phyloP scores from a whole-genome alignment of 2,797 vertebrate species.

The Coracias cyanogaster region DNA sequence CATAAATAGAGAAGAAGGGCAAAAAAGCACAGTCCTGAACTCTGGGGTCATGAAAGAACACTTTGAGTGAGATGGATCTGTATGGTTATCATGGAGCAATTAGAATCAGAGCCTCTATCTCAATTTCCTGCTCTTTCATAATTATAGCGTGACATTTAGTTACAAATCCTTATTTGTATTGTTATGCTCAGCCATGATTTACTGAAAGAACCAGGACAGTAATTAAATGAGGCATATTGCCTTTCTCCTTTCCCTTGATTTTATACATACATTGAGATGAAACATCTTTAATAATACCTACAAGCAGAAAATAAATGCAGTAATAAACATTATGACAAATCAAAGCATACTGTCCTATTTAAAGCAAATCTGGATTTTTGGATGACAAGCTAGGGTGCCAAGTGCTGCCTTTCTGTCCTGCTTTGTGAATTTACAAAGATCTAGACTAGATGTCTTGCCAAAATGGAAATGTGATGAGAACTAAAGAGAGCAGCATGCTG shows the following conservation, averaged over 20 bases:
- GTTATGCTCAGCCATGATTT: constrained; percentile 57
- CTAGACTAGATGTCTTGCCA: background rate
- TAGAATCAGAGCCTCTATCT: constrained; percentile 58
- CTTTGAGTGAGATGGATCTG: constrained; percentile 33
- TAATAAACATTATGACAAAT: constrained; percentile 63
- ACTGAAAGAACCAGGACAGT: constrained; percentile 57
- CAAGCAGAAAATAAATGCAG: constrained; percentile 50
- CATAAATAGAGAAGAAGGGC: background rate
- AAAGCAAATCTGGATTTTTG: constrained; percentile 36
- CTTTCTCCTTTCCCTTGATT: constrained; percentile 60
- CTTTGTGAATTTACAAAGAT: background rate
- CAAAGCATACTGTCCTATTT: constrained; percentile 39
- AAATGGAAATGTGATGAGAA: background rate
- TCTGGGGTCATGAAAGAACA: constrained; percentile 33
- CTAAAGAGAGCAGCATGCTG: background rate
- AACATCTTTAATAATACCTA: constrained; percentile 58
- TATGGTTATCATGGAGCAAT: constrained; percentile 37
- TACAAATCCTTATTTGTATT: constrained; percentile 53
- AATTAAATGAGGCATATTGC: constrained; percentile 66
- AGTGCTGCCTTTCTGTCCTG: background rate
- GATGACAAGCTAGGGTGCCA: constrained; percentile 5
- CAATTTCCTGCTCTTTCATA: constrained; percentile 49
- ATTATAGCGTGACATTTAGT: constrained; percentile 50
- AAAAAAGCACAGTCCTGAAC: background rate
- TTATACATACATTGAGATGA: constrained; percentile 54